Evolutionary conservation across 2,113 vertebrate species (phyloP).

Genomic region (Lamprotornis superbus): DNA sequence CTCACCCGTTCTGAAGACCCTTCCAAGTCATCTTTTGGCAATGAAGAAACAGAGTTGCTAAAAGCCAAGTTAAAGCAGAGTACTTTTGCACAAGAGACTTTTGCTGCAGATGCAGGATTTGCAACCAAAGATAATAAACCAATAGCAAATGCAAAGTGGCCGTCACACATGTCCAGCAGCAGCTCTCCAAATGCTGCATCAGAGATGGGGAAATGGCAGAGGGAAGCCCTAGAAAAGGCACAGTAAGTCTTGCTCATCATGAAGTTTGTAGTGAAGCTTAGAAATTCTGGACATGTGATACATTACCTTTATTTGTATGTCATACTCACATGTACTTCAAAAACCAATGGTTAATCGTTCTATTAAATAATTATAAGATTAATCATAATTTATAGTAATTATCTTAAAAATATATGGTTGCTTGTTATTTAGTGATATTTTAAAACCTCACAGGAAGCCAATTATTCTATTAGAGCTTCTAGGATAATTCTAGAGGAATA

Average conservation of each 20-base stretch:
- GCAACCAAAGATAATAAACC: not conserved
- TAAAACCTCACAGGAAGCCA: not conserved
- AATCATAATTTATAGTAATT: not conserved
- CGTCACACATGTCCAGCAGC: not conserved
- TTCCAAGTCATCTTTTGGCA: not conserved
- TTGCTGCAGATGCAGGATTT: not conserved
- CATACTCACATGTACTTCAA: not conserved
- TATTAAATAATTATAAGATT: not conserved
- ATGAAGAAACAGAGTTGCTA: not conserved
- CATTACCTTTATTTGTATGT: not conserved
- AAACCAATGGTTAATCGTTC: not conserved
- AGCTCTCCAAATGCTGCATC: not conserved
- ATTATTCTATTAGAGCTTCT: not conserved
- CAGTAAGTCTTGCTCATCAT: slow-evolving; percentile 67
- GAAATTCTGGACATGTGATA: not conserved
- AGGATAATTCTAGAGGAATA: not conserved
- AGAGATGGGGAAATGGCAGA: not conserved
- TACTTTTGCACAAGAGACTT: slow-evolving; percentile 5
- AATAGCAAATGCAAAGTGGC: not conserved
- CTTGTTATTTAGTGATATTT: not conserved
- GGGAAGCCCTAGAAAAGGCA: slow-evolving; percentile 59
- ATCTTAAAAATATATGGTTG: not conserved
- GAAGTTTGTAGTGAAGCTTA: not conserved
- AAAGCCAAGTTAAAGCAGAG: slow-evolving; percentile 14
- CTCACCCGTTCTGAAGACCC: not conserved